phyloP scores from a whole-genome alignment of 2,113 vertebrate genomes.

The Xyrauchen texanus region DNA sequence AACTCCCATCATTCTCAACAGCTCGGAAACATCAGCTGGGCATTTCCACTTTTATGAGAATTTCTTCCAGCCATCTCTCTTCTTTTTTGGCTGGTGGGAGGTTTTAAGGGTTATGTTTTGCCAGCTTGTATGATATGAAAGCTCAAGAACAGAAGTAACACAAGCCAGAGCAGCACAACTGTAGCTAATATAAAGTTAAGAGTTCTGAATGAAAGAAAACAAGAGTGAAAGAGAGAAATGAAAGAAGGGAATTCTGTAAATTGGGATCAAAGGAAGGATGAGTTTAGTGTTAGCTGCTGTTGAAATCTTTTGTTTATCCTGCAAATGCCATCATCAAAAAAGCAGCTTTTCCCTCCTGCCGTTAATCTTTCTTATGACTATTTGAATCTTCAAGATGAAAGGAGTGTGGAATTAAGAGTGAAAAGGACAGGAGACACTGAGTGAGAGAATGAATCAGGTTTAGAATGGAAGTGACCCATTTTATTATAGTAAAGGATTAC shows the following conservation, averaged over 20 bases:
- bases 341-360: conserved; percentile 11
- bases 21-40: conserved; percentile 47
- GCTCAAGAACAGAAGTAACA: conserved; percentile 24
- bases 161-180: conserved; percentile 37
- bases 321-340: conserved; percentile 47
- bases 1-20: conserved; percentile 29
- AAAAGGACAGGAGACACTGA: conserved; percentile 2
- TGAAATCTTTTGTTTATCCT: conserved; percentile 45
- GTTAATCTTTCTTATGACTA: conserved; percentile 38
- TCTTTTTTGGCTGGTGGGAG: conserved; percentile 19
- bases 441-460: conserved; percentile 31
- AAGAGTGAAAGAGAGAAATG: too few species aligned
- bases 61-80: conserved; percentile 25
- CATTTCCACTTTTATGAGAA: conserved; percentile 37
- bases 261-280: conserved; percentile 30
- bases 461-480: conserved; percentile 16
- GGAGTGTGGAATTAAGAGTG: conserved; percentile 9
- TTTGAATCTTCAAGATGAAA: conserved; percentile 37
- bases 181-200: conserved; percentile 18
- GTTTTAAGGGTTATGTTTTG: conserved; percentile 37
- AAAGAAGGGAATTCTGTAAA: conserved; percentile 14
- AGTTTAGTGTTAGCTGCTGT: conserved; percentile 20
- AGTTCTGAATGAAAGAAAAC: conserved; percentile 11
- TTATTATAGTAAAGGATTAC: conserved; percentile 11
- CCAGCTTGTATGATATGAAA: conserved; percentile 26